Evolutionary conservation across 2,888 invertebrate species (phyloP).

Genomic region (Nomada ruficornis): DNA sequence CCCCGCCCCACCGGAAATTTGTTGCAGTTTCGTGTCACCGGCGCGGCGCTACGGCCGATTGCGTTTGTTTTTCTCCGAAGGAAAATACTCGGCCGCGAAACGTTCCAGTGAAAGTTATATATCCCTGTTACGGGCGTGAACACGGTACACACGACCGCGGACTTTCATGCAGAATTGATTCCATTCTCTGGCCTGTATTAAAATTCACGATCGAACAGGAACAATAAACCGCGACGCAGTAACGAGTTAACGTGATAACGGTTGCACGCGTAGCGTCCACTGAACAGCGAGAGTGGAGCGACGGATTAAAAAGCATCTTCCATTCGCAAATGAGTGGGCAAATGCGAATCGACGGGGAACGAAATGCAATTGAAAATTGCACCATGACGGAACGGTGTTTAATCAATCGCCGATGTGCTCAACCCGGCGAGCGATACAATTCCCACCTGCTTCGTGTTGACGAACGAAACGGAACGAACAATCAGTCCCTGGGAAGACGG

Average conservation of each 20-base stretch:
- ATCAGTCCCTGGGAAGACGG: slow-evolving; percentile 41
- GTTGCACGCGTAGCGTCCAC: slow-evolving; percentile 10
- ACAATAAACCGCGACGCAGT: slow-evolving; percentile 14
- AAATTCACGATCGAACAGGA: slow-evolving; percentile 42
- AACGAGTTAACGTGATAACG: slow-evolving; percentile 47
- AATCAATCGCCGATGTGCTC: neutral
- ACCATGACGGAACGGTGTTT: neutral
- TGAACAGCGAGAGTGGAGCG: slow-evolving; percentile 6
- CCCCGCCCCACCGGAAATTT: slow-evolving; percentile 41
- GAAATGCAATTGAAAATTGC: neutral
- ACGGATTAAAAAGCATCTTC: slow-evolving; percentile 47
- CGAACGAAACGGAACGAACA: neutral
- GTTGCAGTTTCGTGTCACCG: slow-evolving; percentile 30
- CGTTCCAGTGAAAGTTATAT: slow-evolving; percentile 37
- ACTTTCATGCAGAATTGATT: slow-evolving; percentile 37
- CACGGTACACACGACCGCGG: neutral
- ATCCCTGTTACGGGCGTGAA: neutral
- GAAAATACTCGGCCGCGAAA: slow-evolving; percentile 32
- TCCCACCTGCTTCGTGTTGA: slow-evolving; percentile 24
- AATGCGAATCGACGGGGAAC: slow-evolving; percentile 19
- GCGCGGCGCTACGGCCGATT: neutral
- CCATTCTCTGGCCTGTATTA: slow-evolving; percentile 1
- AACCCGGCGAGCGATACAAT: neutral
- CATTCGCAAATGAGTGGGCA: slow-evolving; percentile 6
- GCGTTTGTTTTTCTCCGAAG: slow-evolving; percentile 48